phyloP scores from a whole-genome alignment of 2,797 vertebrate genomes.

The Platalea minor region DNA sequence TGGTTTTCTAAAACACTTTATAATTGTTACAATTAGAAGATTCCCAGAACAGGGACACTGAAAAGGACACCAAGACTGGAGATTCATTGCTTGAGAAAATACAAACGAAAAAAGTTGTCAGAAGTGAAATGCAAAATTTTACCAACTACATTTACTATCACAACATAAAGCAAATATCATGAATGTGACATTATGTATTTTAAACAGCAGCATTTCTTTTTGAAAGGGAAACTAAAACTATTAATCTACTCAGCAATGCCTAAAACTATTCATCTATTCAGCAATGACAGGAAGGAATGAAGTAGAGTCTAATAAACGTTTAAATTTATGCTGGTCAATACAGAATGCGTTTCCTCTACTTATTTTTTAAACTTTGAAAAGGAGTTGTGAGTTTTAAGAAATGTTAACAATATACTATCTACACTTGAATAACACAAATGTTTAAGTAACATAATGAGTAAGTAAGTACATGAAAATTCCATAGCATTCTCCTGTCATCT shows the following conservation, averaged over 20 bases:
- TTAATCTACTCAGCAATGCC: background rate
- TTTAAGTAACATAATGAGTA: background rate
- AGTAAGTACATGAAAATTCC: background rate
- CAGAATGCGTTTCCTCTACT: background rate
- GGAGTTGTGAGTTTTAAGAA: background rate
- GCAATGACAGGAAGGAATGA: background rate
- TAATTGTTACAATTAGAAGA: background rate
- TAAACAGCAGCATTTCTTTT: background rate
- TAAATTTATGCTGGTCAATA: background rate
- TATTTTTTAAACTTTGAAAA: constrained; percentile 10
- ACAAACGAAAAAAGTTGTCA: background rate
- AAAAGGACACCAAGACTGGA: background rate
- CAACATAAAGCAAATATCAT: background rate
- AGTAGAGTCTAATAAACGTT: background rate
- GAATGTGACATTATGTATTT: background rate
- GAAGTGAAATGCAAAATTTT: background rate
- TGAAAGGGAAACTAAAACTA: background rate
- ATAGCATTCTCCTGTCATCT: background rate
- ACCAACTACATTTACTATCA: background rate
- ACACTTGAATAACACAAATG: background rate
- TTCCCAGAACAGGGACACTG: background rate
- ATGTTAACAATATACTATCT: background rate
- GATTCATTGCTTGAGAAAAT: background rate
- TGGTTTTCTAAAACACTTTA: background rate
- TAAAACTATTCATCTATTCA: background rate